phyloP scores from a whole-genome alignment of 2,797 vertebrate species.

The Spinus pinus region DNA sequence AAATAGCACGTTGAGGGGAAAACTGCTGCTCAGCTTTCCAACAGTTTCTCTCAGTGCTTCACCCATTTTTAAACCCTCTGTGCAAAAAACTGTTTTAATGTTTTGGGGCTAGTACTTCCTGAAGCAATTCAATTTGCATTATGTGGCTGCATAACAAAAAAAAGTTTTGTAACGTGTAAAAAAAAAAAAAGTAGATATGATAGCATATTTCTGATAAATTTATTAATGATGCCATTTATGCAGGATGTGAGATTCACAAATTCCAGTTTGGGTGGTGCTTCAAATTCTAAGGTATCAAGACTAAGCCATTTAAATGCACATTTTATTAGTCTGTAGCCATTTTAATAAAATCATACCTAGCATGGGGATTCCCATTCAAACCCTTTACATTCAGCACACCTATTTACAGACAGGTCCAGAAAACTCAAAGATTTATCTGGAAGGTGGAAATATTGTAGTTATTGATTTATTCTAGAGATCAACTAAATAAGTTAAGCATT shows the following conservation, averaged over 20 bases:
- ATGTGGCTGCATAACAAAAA: not conserved
- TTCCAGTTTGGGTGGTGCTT: not conserved
- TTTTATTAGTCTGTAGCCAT: not conserved
- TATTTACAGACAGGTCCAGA: not conserved
- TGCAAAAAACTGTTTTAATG: not conserved
- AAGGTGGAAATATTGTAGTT: not conserved
- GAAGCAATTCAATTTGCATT: not conserved
- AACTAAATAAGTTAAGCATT: not conserved
- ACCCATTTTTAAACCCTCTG: not conserved
- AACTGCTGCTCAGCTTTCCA: not conserved
- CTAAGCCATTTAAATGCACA: not conserved
- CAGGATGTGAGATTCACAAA: rapidly evolving
- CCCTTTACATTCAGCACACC: not conserved
- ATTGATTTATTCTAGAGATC: not conserved
- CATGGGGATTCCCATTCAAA: not conserved
- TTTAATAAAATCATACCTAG: not conserved
- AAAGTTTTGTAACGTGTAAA: not conserved
- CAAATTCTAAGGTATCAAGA: not conserved
- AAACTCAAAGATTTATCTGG: not conserved
- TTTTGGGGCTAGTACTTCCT: not conserved
- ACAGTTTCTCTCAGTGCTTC: not conserved
- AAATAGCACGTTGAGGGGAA: not conserved
- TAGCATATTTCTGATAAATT: not conserved
- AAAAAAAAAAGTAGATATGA: not conserved
- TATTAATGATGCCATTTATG: not conserved